Percentiles rank a stretch among this genome's conserved stretches.
These are phyloP conservation scores for Enteromius unitaeniatus DNA, from an alignment of 2,797 vertebrate genomes.

Conservation along the genomic window DNA sequence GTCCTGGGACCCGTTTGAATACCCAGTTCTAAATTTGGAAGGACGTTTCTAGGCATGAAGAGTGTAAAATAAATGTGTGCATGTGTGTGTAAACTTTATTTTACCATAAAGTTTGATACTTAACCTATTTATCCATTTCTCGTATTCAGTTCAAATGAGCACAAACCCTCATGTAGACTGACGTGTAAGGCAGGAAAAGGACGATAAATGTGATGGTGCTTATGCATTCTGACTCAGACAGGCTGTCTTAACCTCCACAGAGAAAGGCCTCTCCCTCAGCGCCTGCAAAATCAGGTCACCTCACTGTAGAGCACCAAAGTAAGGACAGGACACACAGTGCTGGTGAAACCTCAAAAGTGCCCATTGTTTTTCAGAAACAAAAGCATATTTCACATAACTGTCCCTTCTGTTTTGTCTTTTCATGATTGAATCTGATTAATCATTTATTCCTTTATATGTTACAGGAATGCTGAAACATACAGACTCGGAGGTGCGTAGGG, in stretches of 20 bases:
- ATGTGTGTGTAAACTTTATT: too few relatives aligned
- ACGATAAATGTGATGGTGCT: background rate
- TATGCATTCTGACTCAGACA: constrained; percentile 24
- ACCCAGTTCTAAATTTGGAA: background rate
- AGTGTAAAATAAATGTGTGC: too few relatives aligned
- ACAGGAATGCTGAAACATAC: background rate
- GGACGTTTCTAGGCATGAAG: background rate
- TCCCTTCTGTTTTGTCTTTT: background rate
- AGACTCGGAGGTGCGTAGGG: background rate
- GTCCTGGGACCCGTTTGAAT: background rate
- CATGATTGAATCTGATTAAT: background rate
- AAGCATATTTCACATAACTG: constrained; percentile 9
- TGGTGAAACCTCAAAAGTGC: constrained; percentile 16
- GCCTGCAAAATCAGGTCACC: constrained; percentile 49
- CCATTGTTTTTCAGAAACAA: constrained; percentile 13
- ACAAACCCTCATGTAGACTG: constrained; percentile 20
- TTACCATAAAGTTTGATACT: background rate
- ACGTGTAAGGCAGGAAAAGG: constrained; percentile 11
- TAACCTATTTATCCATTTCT: background rate
- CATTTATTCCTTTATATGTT: background rate
- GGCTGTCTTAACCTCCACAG: constrained; percentile 35
- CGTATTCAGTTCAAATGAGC: constrained; percentile 26
- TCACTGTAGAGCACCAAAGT: constrained; percentile 21
- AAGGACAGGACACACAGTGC: constrained; percentile 45
- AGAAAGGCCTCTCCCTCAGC: constrained; percentile 44